Base-by-base conservation (phyloP, 1,140 invertebrate species). In the Physella acuta region DNA sequence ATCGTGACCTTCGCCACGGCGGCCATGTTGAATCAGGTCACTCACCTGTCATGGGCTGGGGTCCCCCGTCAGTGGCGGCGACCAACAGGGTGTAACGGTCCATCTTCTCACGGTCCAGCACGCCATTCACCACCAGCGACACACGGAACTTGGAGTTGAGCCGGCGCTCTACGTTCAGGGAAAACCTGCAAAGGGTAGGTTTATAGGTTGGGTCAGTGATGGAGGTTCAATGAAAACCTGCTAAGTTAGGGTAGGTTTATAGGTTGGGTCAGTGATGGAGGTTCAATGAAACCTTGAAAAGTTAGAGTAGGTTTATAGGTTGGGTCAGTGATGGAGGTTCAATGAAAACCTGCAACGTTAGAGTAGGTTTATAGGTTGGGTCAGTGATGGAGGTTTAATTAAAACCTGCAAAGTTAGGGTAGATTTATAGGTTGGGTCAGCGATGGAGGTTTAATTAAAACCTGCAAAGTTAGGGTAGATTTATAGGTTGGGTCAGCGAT, bases 21-120 rank as follows among this genome's bases (percentile, higher is more conserved):
- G 44, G n/a, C n/a, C 11, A 49, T 49, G n/a, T 14, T 49, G 44
- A 49, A 16, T 14, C 24, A 24, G 92, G 87, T 0, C 86, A 83
- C 52, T 39, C 24, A 67, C 64, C 64, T 8, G 89, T 89, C 3
- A 87, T 84, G 0, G 92, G 92, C 72, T 90, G 85, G 0, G 94
- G 58, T n/a, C 74, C 94, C 79, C 91, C 90, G 84, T 98, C 95
- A 0, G 92, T 94, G 0, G 95, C 95, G 0, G 93, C 90, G 0
- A 97, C 92, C 0, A 91, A 92, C 65, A 97, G 85, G 62, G 61
- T 61, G 59, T 77, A 77, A 3, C 53, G 34, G 28, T 71, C 67
- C 0, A 68, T 55, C 24, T 61, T 69, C 60, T 77, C 76, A 24
- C 73, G 52, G 64, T 77, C 76, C 26, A 77, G 62, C 2, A 31